These are phyloP conservation scores for Sandelia bainsii DNA, from an alignment of 2,797 vertebrate genomes.

Conservation along the genomic window DNA sequence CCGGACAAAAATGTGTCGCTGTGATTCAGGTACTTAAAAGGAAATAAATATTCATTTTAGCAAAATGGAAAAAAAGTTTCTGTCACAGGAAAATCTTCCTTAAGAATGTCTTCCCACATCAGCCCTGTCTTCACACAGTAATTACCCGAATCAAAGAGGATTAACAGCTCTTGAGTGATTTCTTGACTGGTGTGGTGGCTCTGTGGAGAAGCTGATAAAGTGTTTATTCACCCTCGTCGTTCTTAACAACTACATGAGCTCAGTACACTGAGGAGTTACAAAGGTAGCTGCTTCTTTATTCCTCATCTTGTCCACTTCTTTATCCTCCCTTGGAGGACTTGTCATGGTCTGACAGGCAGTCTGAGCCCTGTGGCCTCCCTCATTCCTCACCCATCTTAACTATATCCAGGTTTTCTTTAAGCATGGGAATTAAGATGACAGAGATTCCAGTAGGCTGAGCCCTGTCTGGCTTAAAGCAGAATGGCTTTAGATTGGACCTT, in stretches of 20 bases:
- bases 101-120: constrained; percentile 13
- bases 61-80: constrained; percentile 13
- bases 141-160: constrained; percentile 66
- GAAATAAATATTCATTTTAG: constrained; percentile 29
- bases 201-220: constrained; percentile 67
- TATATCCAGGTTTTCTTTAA: constrained; percentile 50
- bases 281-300: constrained; percentile 51
- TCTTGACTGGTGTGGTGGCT: constrained; percentile 39
- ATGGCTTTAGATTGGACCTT: constrained; percentile 13
- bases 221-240: constrained; percentile 52
- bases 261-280: constrained; percentile 29
- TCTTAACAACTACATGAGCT: constrained; percentile 52
- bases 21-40: constrained; percentile 19
- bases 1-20: constrained; percentile 11
- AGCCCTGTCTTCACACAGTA: constrained; percentile 53
- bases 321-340: constrained; percentile 57
- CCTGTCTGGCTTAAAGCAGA: constrained; percentile 29
- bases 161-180: constrained; percentile 57
- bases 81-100: constrained; percentile 23
- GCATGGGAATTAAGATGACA: constrained; percentile 56
- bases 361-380: constrained; percentile 63
- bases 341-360: constrained; percentile 72
- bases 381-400: constrained; percentile 61
- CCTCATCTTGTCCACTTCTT: constrained; percentile 60
- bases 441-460: constrained; percentile 45